Percentiles rank a stretch among this genome's conserved stretches.
phyloP scores from a whole-genome alignment of 2,888 invertebrate genomes.

The Clivina fossor region DNA sequence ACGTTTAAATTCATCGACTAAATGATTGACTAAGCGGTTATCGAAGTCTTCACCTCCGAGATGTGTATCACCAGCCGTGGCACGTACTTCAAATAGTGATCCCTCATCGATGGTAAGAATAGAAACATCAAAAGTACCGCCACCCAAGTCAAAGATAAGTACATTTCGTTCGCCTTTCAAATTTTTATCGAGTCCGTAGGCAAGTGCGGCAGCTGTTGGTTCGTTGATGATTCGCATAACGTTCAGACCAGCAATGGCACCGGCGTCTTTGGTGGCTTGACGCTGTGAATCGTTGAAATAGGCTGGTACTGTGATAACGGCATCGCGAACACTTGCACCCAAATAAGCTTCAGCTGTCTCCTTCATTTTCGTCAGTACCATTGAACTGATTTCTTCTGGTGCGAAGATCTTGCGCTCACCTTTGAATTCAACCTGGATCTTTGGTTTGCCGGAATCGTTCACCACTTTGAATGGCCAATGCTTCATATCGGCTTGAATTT shows the following conservation, averaged over 20 bases:
- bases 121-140: conserved; percentile 70
- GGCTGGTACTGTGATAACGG: conserved; percentile 77
- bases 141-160: conserved; percentile 59
- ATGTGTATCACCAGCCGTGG: conserved; percentile 60
- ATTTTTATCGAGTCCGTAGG: conserved; percentile 58
- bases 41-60: conserved; percentile 55
- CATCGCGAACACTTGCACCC: conserved; percentile 66
- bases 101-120: conserved; percentile 67
- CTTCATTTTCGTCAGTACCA: conserved; percentile 63
- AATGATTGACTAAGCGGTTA: conserved; percentile 66
- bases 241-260: conserved; percentile 65
- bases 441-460: conserved; percentile 62
- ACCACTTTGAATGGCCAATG: conserved; percentile 76
- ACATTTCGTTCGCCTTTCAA: conserved; percentile 52
- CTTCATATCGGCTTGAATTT: conserved; percentile 74
- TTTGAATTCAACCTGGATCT: conserved; percentile 64
- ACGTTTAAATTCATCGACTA: conserved; percentile 71
- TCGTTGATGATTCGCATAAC: conserved; percentile 67
- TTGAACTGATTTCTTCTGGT: conserved; percentile 72
- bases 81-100: conserved; percentile 57
- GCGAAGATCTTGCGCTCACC: conserved; percentile 65
- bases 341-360: conserved; percentile 73
- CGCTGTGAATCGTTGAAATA: conserved; percentile 71
- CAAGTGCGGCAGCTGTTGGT: conserved; percentile 62
- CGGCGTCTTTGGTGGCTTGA: conserved; percentile 71